Conservation (phyloP, 1,140 invertebrate species). For the Eurosta solidaginis region DNA sequence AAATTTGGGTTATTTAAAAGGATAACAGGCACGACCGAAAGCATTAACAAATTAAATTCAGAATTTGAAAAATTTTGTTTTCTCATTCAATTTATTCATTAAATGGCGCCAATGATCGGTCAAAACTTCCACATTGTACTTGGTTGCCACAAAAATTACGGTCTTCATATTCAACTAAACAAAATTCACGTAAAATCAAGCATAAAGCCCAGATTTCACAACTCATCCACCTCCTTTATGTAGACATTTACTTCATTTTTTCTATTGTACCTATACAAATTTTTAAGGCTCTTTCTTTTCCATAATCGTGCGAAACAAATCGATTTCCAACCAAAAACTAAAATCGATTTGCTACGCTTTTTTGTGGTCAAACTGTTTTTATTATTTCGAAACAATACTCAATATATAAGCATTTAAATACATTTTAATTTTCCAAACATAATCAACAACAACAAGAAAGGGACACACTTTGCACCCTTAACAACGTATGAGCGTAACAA, state of each 20-base stretch:
- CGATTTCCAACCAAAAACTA: conserved; percentile 33
- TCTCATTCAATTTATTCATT: background rate
- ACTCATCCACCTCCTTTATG: background rate
- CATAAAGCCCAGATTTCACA: conserved; percentile 17
- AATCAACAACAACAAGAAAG: background rate
- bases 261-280: background rate
- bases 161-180: background rate
- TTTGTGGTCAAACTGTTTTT: conserved; percentile 38
- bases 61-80: background rate
- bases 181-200: background rate
- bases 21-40: too few species aligned
- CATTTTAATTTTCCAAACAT: conserved; percentile 42
- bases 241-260: background rate
- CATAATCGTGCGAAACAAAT: conserved; percentile 30
- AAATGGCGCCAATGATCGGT: conserved; percentile 4
- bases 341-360: conserved; percentile 34
- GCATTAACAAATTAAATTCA: background rate
- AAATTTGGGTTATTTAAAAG: too few species aligned
- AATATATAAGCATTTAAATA: conserved; percentile 47
- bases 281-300: background rate
- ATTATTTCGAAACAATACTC: conserved; percentile 32
- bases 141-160: background rate
- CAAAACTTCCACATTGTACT: background rate
- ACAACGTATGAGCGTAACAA: background rate
- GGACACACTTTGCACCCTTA: background rate